These are phyloP conservation scores for Batillaria attramentaria DNA, from an alignment of 1,140 invertebrate genomes.

Conservation along the genomic window DNA sequence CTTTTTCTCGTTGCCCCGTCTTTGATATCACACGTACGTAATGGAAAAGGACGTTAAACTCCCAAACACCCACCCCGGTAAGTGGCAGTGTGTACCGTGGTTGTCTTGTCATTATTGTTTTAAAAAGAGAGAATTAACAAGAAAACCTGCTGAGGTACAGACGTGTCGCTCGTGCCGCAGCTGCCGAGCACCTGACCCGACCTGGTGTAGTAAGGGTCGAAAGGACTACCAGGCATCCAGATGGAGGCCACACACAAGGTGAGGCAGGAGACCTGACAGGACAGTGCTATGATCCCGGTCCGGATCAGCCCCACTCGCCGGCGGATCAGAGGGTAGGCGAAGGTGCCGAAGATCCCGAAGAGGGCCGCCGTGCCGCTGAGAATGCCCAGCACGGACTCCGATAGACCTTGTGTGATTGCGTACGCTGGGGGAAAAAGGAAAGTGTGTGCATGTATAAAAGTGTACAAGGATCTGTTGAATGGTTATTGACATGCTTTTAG, in stretches of 20 bases:
- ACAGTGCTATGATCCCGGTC: slow-evolving; percentile 70
- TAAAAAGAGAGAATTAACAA: too few relatives aligned
- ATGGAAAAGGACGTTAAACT: too few relatives aligned
- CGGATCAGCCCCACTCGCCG: slow-evolving; percentile 66
- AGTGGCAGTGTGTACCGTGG: background rate
- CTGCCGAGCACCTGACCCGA: background rate
- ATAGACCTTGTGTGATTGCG: slow-evolving; percentile 72
- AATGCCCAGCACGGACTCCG: slow-evolving; percentile 70
- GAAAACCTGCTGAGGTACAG: too few relatives aligned
- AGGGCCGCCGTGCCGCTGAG: slow-evolving; percentile 70
- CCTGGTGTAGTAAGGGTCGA: slow-evolving; percentile 62
- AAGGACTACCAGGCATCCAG: slow-evolving; percentile 75
- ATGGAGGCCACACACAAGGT: slow-evolving; percentile 74
- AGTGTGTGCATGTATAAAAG: background rate
- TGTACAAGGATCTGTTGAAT: too few relatives aligned
- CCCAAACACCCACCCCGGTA: background rate
- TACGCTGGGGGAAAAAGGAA: slow-evolving; percentile 69
- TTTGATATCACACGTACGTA: background rate
- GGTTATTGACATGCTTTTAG: background rate
- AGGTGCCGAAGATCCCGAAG: slow-evolving; percentile 72
- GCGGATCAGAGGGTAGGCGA: slow-evolving; percentile 71
- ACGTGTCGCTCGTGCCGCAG: background rate
- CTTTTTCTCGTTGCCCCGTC: background rate
- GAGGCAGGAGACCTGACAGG: slow-evolving; percentile 67
- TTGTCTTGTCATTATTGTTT: too few relatives aligned